Evolutionary conservation across 2,888 invertebrate species (phyloP).

Genomic region (Heliconius charithonia): DNA sequence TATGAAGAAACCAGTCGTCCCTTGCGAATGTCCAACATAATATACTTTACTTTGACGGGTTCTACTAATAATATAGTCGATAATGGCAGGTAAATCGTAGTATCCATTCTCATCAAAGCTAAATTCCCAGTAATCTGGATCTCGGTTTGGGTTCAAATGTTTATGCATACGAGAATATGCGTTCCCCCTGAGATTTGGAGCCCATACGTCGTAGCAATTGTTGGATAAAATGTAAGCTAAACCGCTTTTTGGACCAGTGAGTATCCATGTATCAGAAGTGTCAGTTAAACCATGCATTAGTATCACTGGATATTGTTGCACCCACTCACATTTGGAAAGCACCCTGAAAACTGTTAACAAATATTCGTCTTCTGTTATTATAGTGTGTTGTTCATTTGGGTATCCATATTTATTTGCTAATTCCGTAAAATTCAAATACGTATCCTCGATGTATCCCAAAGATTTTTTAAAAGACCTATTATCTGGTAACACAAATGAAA

Average conservation of each 20-base stretch:
- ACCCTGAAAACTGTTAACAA: conserved; percentile 53
- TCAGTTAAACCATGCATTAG: conserved; percentile 61
- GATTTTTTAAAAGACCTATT: conserved; percentile 61
- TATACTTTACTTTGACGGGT: conserved; percentile 81
- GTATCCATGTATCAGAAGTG: conserved; percentile 57
- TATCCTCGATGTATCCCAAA: conserved; percentile 68
- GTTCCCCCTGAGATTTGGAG: conserved; percentile 82
- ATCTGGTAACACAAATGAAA: conserved; percentile 62
- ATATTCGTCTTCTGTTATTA: conserved; percentile 58
- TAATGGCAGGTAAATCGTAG: conserved; percentile 87
- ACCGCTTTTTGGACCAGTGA: conserved; percentile 64
- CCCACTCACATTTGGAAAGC: conserved; percentile 54
- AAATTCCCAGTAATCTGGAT: conserved; percentile 76
- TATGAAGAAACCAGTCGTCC: conserved; percentile 83
- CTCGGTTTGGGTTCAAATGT: conserved; percentile 60
- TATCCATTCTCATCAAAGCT: conserved; percentile 88
- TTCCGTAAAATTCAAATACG: conserved; percentile 59
- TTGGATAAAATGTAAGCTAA: conserved; percentile 67
- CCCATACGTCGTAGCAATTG: conserved; percentile 77
- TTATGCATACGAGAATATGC: conserved; percentile 82
- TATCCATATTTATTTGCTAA: conserved; percentile 54
- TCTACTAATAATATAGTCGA: conserved; percentile 55
- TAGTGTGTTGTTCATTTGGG: conserved; percentile 50
- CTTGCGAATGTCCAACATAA: conserved; percentile 88
- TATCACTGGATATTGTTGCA: conserved; percentile 51